phyloP scores from a whole-genome alignment of 2,888 invertebrate genomes.

The Plagodis pulveraria region DNA sequence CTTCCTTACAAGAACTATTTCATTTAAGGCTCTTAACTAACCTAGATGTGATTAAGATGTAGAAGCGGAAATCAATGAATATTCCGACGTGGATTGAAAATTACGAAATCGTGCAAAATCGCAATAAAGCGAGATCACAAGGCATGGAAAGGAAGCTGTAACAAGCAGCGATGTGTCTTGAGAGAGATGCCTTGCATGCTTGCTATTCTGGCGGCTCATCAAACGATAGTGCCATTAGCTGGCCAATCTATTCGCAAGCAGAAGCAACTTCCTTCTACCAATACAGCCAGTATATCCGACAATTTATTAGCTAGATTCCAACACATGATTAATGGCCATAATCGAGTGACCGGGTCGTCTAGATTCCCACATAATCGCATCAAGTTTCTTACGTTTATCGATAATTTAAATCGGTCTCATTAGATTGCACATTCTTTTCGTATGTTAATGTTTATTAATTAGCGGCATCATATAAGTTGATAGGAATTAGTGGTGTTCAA shows the following conservation, averaged over 20 bases:
- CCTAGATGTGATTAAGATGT: slow-evolving; percentile 19
- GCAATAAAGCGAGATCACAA: slow-evolving; percentile 16
- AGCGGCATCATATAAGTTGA: slow-evolving; percentile 43
- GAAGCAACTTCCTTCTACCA: slow-evolving; percentile 23
- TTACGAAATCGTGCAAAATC: slow-evolving; percentile 10
- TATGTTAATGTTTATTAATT: slow-evolving; percentile 46
- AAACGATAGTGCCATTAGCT: slow-evolving; percentile 32
- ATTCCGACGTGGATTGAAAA: slow-evolving; percentile 15
- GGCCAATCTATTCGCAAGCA: slow-evolving; percentile 12
- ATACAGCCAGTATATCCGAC: slow-evolving; percentile 40
- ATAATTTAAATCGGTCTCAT: slow-evolving; percentile 46
- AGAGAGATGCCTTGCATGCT: slow-evolving; percentile 16
- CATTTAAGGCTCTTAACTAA: slow-evolving; percentile 5
- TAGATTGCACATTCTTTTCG: slow-evolving; percentile 47
- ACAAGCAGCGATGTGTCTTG: slow-evolving; percentile 18
- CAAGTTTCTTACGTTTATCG: slow-evolving; percentile 62
- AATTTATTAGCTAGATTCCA: slow-evolving; percentile 43
- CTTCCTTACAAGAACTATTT: neutral
- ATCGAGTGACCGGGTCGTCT: slow-evolving; percentile 68
- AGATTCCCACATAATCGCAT: slow-evolving; percentile 71
- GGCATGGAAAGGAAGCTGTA: slow-evolving; percentile 27
- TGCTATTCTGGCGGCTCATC: slow-evolving; percentile 34
- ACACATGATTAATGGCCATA: slow-evolving; percentile 67
- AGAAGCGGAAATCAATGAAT: slow-evolving; percentile 30
- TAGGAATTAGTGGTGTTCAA: slow-evolving; percentile 38